A percentile compares a stretch with the other conserved stretches of the same genome.
Evolutionary conservation across 2,888 invertebrate species (phyloP).

Genomic region (Disparrhopalites patrizii): DNA sequence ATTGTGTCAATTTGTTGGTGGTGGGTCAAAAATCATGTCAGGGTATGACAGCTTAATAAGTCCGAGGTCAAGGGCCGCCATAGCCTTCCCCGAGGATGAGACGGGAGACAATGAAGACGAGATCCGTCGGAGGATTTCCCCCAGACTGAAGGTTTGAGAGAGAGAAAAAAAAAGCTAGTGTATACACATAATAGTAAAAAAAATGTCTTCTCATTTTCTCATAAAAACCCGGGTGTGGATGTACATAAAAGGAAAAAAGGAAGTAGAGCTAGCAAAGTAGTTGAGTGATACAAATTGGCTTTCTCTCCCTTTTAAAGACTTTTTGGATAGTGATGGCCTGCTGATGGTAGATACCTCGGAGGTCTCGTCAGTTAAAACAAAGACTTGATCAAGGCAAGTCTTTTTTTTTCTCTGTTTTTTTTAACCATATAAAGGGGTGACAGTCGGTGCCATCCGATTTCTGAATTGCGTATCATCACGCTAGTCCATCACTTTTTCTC

Average conservation of each 20-base stretch:
- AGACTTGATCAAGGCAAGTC: no score
- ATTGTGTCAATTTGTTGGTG: background rate
- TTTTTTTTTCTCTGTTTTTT: no score
- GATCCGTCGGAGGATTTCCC: conserved; percentile 5
- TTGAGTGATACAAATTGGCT: no score
- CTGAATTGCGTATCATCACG: conserved; percentile 46
- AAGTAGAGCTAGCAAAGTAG: no score
- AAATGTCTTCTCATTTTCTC: background rate
- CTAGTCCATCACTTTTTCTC: conserved; percentile 28
- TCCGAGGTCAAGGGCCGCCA: conserved; percentile 46
- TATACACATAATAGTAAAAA: no score
- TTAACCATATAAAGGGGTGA: no score
- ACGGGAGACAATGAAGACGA: conserved; percentile 18
- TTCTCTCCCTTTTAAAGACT: no score
- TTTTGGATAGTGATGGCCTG: no score
- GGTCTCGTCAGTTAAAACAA: no score
- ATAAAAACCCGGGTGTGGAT: no score
- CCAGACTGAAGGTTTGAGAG: background rate
- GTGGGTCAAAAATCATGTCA: conserved; percentile 25
- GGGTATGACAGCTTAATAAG: conserved; percentile 44
- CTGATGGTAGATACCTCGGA: no score
- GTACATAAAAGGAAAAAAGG: no score
- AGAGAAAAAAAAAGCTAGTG: background rate
- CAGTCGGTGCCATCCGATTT: conserved; percentile 48
- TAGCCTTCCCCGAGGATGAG: conserved; percentile 40